Conservation (phyloP, 2,888 invertebrate species). For the Caenorhabditis parvicauda region DNA sequence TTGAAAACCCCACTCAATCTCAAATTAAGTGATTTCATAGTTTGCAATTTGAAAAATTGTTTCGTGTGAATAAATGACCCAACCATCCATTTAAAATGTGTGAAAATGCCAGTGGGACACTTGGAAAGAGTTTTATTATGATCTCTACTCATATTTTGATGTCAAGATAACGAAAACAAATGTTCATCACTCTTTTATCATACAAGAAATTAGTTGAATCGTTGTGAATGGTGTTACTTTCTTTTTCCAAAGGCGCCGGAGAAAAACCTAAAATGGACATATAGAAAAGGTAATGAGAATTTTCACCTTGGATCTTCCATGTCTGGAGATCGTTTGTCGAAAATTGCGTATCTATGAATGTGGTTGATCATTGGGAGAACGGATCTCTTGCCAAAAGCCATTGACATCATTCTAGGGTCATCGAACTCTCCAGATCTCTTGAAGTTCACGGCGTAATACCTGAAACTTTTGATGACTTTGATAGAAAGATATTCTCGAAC, state of each 20-base stretch:
- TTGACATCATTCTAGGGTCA: constrained; percentile 28
- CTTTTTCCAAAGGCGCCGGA: constrained; percentile 26
- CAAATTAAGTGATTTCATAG: constrained; percentile 22
- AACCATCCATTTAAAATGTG: too few relatives aligned
- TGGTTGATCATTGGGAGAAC: constrained; percentile 14
- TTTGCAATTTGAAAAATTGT: constrained; percentile 41
- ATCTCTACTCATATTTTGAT: too few relatives aligned
- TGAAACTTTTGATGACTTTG: constrained; percentile 3
- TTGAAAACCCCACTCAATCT: constrained; percentile 13
- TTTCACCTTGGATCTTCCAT: constrained; percentile 27
- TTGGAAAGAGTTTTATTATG: too few relatives aligned
- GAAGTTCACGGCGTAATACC: constrained; percentile 13
- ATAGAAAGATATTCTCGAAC: not conserved
- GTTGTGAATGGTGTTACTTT: too few relatives aligned
- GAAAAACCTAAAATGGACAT: constrained; percentile 18
- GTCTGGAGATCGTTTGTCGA: constrained; percentile 24
- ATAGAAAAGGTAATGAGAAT: not conserved
- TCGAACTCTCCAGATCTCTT: constrained; percentile 19
- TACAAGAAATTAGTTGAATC: too few relatives aligned
- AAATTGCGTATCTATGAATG: constrained; percentile 27
- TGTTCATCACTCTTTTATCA: too few relatives aligned
- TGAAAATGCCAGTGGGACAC: too few relatives aligned
- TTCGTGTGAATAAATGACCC: constrained; percentile 11
- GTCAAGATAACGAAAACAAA: too few relatives aligned
- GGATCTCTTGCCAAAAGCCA: constrained; percentile 27